These are phyloP conservation scores for Pagetopsis macropterus DNA, from an alignment of 2,797 vertebrate species.

Conservation along the genomic window DNA sequence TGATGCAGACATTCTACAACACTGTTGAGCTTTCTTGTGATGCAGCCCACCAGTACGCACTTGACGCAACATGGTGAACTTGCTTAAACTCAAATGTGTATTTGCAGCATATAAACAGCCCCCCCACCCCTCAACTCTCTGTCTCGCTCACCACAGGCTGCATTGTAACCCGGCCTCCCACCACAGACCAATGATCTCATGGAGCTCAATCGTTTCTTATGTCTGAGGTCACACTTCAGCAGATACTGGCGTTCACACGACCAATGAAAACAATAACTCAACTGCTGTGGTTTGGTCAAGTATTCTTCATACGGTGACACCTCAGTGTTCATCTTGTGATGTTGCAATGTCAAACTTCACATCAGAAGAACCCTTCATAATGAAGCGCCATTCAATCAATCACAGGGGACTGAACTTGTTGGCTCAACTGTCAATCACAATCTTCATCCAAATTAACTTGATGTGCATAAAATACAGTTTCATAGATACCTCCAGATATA, in stretches of 20 bases:
- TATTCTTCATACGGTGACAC: not conserved
- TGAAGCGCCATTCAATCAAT: not conserved
- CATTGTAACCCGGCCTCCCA: conserved; percentile 22
- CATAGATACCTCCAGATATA: not conserved
- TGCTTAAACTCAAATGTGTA: conserved; percentile 25
- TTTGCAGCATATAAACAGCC: conserved; percentile 4
- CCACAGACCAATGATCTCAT: conserved; percentile 35
- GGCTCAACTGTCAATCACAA: not conserved
- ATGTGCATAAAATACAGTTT: not conserved
- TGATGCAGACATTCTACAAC: not conserved
- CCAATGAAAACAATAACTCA: conserved; percentile 9
- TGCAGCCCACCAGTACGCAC: not conserved
- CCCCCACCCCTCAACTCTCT: no score
- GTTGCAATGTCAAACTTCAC: not conserved
- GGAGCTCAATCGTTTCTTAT: conserved; percentile 26
- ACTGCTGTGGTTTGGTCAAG: not conserved
- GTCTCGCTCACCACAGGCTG: conserved; percentile 8
- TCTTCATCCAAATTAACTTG: not conserved
- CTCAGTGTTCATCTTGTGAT: not conserved
- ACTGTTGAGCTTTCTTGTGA: not conserved
- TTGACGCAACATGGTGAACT: conserved; percentile 8
- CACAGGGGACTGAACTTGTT: not conserved
- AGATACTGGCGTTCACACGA: conserved; percentile 7
- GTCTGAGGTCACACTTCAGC: conserved; percentile 24
- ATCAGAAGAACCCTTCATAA: not conserved